A percentile compares a stretch with the other conserved stretches of the same genome.
Evolutionary conservation across 2,888 invertebrate genomes (phyloP).

Genomic region (Cryptus armator): DNA sequence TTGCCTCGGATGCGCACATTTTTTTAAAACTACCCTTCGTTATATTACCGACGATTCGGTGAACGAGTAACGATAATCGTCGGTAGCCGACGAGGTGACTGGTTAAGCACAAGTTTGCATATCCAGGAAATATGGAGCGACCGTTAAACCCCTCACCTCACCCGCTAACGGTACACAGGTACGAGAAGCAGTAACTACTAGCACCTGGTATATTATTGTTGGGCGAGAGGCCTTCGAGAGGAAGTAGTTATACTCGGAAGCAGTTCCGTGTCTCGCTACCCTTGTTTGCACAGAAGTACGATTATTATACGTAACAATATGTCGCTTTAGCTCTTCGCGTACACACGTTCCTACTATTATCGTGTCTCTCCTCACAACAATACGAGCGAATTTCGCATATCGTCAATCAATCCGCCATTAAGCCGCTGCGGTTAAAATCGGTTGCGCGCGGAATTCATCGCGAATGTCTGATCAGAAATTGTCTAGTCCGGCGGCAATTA

Average conservation of each 20-base stretch:
- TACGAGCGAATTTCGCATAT: conserved; percentile 25
- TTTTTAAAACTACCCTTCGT: neutral
- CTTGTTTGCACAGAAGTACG: conserved; percentile 49
- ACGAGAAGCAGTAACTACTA: conserved; percentile 19
- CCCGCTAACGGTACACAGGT: neutral
- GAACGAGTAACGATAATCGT: conserved; percentile 4
- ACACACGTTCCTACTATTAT: conserved; percentile 28
- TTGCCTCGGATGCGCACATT: neutral
- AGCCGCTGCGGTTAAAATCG: neutral
- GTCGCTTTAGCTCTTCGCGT: conserved; percentile 14
- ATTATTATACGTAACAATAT: conserved; percentile 13
- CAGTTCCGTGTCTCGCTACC: conserved; percentile 26
- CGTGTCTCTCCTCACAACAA: neutral
- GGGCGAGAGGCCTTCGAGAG: conserved; percentile 23
- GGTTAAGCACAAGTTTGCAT: neutral
- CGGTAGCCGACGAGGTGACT: neutral
- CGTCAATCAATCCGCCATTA: conserved; percentile 53
- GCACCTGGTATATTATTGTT: conserved; percentile 34
- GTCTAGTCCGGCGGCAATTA: neutral
- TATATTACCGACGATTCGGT: conserved; percentile 10
- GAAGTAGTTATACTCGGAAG: conserved; percentile 18
- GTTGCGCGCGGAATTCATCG: neutral
- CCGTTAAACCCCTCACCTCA: conserved; percentile 18
- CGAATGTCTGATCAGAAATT: neutral
- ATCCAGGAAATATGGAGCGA: conserved; percentile 28